These are phyloP conservation scores for Epiblema foenella DNA, from an alignment of 2,888 invertebrate species.

Conservation along the genomic window DNA sequence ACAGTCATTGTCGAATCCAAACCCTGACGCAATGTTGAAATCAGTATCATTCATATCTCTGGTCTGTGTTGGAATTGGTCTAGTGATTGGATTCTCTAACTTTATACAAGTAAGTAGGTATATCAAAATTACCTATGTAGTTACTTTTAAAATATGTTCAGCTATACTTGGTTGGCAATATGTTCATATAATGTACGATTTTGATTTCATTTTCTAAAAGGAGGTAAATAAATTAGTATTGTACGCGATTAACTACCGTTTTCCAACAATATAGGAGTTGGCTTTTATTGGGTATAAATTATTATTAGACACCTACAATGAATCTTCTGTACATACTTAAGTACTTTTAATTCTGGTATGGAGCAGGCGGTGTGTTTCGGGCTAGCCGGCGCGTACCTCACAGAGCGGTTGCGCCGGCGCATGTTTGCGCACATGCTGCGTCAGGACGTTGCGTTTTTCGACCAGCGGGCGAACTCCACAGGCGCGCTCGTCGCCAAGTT, in stretches of 20 bases:
- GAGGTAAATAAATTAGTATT: too few species aligned
- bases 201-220: too few species aligned
- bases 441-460: conserved; percentile 91
- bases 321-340: not conserved
- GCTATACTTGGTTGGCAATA: too few species aligned
- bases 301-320: too few species aligned
- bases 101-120: conserved; percentile 86
- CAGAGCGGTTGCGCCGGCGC: conserved; percentile 87
- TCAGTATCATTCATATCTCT: conserved; percentile 77
- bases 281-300: too few species aligned
- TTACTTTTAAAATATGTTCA: too few species aligned
- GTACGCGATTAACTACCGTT: too few species aligned
- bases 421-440: conserved; percentile 88
- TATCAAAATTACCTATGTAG: too few species aligned
- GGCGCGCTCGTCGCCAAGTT: conserved; percentile 90
- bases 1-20: conserved; percentile 78
- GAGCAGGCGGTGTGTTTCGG: conserved; percentile 77
- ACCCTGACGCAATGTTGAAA: conserved; percentile 80
- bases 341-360: not conserved
- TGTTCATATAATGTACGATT: too few species aligned
- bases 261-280: too few species aligned
- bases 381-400: conserved; percentile 91
- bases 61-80: conserved; percentile 87
- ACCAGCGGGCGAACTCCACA: conserved; percentile 88
- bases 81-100: conserved; percentile 84